Conservation (phyloP, 2,888 invertebrate genomes). For the Drosophila antonietae region DNA sequence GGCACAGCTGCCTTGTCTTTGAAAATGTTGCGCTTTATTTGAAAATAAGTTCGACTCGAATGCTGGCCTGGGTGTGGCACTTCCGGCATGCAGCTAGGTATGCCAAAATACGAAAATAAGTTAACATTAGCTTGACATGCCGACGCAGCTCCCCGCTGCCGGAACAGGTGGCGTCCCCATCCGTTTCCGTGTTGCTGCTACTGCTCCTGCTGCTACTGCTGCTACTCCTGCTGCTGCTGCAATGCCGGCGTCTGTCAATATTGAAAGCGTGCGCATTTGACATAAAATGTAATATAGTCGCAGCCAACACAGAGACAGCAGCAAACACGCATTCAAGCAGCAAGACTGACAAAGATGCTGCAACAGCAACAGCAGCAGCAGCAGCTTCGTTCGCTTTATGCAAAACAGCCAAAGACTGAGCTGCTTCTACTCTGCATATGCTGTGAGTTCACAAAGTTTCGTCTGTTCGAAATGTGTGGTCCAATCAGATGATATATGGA, state of each 20-base stretch:
- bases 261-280: conserved; percentile 77
- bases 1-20: conserved; percentile 20
- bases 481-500: conserved; percentile 1
- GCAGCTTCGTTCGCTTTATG: conserved; percentile 43
- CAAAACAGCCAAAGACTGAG: conserved; percentile 46
- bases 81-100: conserved; percentile 50
- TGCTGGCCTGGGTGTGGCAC: conserved; percentile 18
- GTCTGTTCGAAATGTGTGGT: neutral
- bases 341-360: conserved; percentile 38
- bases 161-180: conserved; percentile 60
- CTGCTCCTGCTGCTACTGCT: conserved; percentile 20
- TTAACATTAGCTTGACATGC: conserved; percentile 72
- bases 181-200: conserved; percentile 21
- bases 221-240: conserved; percentile 22
- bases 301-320: conserved; percentile 26
- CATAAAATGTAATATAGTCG: conserved; percentile 80
- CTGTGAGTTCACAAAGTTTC: neutral
- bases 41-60: conserved; percentile 28
- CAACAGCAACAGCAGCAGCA: conserved; percentile 35
- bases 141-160: conserved; percentile 24
- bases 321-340: conserved; percentile 13
- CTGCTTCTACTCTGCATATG: conserved; percentile 12
- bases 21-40: conserved; percentile 58
- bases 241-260: conserved; percentile 74
- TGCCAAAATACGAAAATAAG: conserved; percentile 68